Evolutionary conservation across 2,888 invertebrate species (phyloP), one percentile per base, ranked within the genome.

Genomic region (Cloeon dipterum): DNA sequence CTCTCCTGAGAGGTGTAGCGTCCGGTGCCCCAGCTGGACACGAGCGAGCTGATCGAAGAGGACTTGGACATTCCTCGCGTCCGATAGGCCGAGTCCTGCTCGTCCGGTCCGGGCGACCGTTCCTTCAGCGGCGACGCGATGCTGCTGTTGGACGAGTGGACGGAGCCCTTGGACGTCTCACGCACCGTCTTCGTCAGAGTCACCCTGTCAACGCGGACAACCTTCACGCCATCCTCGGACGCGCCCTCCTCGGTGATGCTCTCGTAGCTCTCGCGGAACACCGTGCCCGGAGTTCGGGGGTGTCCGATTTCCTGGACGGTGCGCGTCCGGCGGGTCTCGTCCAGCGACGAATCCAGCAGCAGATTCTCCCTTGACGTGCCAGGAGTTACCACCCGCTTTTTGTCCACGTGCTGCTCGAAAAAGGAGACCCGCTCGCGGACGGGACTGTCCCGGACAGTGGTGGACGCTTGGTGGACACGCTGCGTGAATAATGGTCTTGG

Each of bases 401-500:
- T n/a, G 16, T 29, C 16, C 74, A 76, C 78, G 44, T 78, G 68
- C 59, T 74, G 73, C 55, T 82, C 82, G 57, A 77, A 82, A 54
- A 78, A 77, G 46, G 66, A 70, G 46, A 82, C 79, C 47, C 76
- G 70, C 50, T 78, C 74, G 43, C 69, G 66, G 42, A 81, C 59
- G 40, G 38, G 21, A 34, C 35, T 37, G 40, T 36, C 21, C 32
- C 29, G 43, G 46, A 43, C 36, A 26, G 39, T 44, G 42, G 45
- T 37, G 43, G n/a, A n/a, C n/a, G n/a, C n/a, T n/a, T n/a, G n/a
- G n/a, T n/a, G n/a, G n/a, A n/a, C n/a, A n/a, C n/a, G n/a, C n/a
- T n/a, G n/a, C n/a, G n/a, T n/a, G n/a, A n/a, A n/a, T 8, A 21
- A 8, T 29, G 29, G 29, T 23, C 37, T 14, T 29, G 26, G 23